A percentile compares a stretch with the other conserved stretches of the same genome.
phyloP scores from a whole-genome alignment of 2,113 vertebrate genomes.

The human region GRCh38 chr14:89798501-89799000 shows the following conservation, averaged over 20 bases:
- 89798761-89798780: slow-evolving; percentile 17
- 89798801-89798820: neutral
- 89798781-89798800: slow-evolving; percentile 32
- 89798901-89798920: no score
- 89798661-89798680: slow-evolving; percentile 63
- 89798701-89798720: slow-evolving; percentile 71
- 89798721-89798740: slow-evolving; percentile 52
- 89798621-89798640: slow-evolving; percentile 69
- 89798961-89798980: no score
- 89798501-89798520: slow-evolving; percentile 83
- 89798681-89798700: neutral
- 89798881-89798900: no score
- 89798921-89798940: no score
- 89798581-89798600: slow-evolving; percentile 68
- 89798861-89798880: no score
- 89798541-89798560: slow-evolving; percentile 77
- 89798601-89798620: slow-evolving; percentile 73
- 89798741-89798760: slow-evolving; percentile 34
- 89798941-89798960: no score
- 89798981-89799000: no score
- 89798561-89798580: slow-evolving; percentile 77
- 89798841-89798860: no score
- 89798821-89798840: no score
- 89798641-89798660: slow-evolving; percentile 63
- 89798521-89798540: slow-evolving; percentile 78